These are phyloP conservation scores for Bubo scandiacus DNA, from an alignment of 2,113 vertebrate species.

Conservation along the genomic window DNA sequence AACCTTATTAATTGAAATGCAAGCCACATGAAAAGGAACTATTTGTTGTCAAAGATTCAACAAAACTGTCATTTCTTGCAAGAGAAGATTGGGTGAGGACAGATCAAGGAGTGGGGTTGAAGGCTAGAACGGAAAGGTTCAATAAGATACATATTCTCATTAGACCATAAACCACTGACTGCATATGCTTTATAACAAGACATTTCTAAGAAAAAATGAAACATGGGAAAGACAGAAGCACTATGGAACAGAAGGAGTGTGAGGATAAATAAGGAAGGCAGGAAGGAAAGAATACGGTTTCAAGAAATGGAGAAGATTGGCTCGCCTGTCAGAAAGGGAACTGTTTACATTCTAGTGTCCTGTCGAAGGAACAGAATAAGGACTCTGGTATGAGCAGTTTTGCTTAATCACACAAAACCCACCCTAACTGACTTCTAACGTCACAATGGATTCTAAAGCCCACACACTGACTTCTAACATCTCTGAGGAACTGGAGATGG, in stretches of 20 bases:
- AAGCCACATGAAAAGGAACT: not conserved
- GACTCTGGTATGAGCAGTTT: not conserved
- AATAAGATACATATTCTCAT: not conserved
- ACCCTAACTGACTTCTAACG: too few species aligned
- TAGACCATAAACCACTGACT: not conserved
- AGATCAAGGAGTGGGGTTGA: not conserved
- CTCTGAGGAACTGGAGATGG: not conserved
- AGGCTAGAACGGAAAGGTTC: not conserved
- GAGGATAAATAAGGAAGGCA: constrained; percentile 48
- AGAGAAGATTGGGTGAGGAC: not conserved
- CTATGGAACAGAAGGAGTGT: constrained; percentile 21
- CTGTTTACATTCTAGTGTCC: not conserved
- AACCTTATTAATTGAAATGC: not conserved
- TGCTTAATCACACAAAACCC: not conserved
- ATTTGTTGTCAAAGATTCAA: not conserved
- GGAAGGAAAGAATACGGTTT: not conserved
- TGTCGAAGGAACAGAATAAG: not conserved
- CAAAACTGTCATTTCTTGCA: not conserved
- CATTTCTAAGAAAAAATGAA: not conserved
- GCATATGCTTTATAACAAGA: not conserved
- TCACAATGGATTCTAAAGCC: too few species aligned
- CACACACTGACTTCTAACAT: not conserved
- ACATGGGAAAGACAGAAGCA: not conserved
- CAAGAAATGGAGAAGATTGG: not conserved
- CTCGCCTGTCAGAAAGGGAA: not conserved